Conservation (phyloP, 1,140 invertebrate genomes). For the Aporrectodea caliginosa region DNA sequence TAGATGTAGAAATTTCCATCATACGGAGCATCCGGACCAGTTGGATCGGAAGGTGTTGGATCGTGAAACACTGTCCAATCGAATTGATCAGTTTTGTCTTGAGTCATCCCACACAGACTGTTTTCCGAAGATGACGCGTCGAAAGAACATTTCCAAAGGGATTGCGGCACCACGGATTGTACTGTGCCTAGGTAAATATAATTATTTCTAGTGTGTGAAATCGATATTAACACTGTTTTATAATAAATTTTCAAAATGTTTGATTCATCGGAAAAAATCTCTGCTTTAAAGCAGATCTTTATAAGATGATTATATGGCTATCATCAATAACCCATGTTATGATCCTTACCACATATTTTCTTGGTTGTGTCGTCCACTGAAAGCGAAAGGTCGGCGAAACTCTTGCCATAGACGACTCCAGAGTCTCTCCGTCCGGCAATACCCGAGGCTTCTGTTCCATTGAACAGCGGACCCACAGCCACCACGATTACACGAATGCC, state of each 20-base stretch:
- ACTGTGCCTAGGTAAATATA: too few species aligned
- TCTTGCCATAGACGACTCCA: neutral
- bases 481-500: neutral
- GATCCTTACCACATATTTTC: neutral
- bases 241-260: too few species aligned
- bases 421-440: neutral
- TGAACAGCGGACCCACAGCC: neutral
- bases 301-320: too few species aligned
- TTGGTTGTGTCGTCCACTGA: neutral
- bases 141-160: neutral
- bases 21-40: conserved; percentile 1
- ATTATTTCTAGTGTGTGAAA: too few species aligned
- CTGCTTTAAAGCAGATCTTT: too few species aligned
- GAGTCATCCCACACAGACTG: neutral
- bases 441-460: neutral
- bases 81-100: neutral
- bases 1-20: conserved; percentile 66
- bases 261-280: too few species aligned
- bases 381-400: neutral
- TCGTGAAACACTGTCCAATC: neutral
- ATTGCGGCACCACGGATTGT: too few species aligned
- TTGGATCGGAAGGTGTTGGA: conserved; percentile 1
- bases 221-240: too few species aligned
- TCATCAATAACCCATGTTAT: too few species aligned
- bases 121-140: neutral